Evolutionary conservation across 30 jellyfish, hydroid and myxozoan genomes (phyloP), one percentile per base, ranked within the genome.

Genomic region (Pelagia noctiluca): DNA sequence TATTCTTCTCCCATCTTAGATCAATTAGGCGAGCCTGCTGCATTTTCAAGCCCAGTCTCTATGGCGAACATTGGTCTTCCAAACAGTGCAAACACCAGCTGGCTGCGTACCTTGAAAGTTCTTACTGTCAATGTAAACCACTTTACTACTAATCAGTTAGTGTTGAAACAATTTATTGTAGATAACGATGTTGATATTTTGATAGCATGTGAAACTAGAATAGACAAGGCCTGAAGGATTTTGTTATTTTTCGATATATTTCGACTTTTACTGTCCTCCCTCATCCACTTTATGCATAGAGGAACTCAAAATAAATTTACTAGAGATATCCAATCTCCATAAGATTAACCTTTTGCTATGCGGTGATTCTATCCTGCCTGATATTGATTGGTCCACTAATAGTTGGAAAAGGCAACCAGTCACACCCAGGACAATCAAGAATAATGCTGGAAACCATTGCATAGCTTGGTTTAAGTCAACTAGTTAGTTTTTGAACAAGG

Each of bases 391-490:
- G 88, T 61, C 72, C 85, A 73, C 47, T 42, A 73, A 73, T 54
- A 73, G 32, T 73, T 48, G 47, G 50, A 73, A 49, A 57, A 66
- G 50, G n/a, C 71, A 49, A 73, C 52, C 85, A 71, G 50, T 42
- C 85, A 73, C 73, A 73, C 50, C 72, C 85, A 73, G 85, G 83
- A 73, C 72, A 73, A 73, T 73, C 85, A 73, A 38, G 52, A 66
- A 28, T 73, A 49, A 42, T 73, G 85, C 71, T 42, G 47, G 72
- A 73, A 73, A 73, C 85, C 26, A 21, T 47, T 71, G 85, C 85
- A 47, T 71, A 73, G 85, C 50, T 73, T 49, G 85, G 72, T 73
- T 73, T 21, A 73, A 73, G 85, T 42, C 85, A 73, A 73, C 71
- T 42, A 42, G 85, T 73, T 73, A 73, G 85, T 66, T 42, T 73